A percentile compares a stretch with the other conserved stretches of the same genome.
Evolutionary conservation across 2,888 invertebrate genomes (phyloP).

Genomic region (Panorpa germanica): DNA sequence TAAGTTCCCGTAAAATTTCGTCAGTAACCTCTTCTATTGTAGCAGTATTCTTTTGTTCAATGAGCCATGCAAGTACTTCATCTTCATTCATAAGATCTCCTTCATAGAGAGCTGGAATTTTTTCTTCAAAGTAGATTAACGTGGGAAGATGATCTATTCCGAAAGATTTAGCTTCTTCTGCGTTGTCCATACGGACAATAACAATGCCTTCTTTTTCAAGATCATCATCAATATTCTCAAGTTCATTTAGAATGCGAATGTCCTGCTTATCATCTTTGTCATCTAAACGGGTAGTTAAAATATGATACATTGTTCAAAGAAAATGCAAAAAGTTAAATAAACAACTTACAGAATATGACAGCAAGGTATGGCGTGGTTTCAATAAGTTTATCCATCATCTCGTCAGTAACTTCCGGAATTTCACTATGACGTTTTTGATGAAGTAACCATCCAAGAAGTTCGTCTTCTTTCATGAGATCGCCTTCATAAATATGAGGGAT

Average conservation of each 20-base stretch:
- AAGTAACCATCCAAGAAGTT: constrained; percentile 72
- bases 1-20: constrained; percentile 67
- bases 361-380: constrained; percentile 65
- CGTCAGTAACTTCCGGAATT: constrained; percentile 82
- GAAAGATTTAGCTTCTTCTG: constrained; percentile 75
- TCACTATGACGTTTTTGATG: constrained; percentile 82
- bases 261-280: constrained; percentile 83
- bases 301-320: not conserved
- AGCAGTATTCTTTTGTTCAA: constrained; percentile 73
- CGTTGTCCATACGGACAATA: constrained; percentile 77
- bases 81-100: constrained; percentile 84
- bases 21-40: constrained; percentile 91
- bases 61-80: constrained; percentile 74
- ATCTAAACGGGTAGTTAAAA: constrained; percentile 31
- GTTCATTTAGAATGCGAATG: constrained; percentile 66
- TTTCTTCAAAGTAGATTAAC: constrained; percentile 76
- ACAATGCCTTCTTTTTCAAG: constrained; percentile 78
- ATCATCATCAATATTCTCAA: constrained; percentile 86
- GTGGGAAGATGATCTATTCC: constrained; percentile 78
- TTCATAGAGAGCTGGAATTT: constrained; percentile 80
- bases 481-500: constrained; percentile 63
- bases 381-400: constrained; percentile 82
- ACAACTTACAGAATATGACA: constrained; percentile 80
- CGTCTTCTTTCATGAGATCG: constrained; percentile 78
- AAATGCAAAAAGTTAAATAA: constrained; percentile 3